Conservation (phyloP, 2,113 vertebrate species). For the Carlito syrichta region DNA sequence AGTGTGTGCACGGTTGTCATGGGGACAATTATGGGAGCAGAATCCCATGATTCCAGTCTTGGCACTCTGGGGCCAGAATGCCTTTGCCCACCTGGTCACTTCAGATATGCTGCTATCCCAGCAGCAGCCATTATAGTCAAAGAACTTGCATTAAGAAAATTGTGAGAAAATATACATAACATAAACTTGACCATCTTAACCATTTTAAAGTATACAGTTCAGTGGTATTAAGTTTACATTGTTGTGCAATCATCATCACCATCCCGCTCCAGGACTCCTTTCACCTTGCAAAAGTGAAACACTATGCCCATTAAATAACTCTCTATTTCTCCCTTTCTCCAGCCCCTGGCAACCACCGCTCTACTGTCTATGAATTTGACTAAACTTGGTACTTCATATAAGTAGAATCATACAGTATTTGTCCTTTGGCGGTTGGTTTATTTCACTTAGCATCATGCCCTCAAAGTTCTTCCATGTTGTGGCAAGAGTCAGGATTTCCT, state of each 20-base stretch:
- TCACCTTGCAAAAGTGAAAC: background rate
- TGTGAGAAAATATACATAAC: background rate
- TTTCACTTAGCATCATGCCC: background rate
- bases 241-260: too few relatives aligned
- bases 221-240: background rate
- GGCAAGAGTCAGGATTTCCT: background rate
- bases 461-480: background rate
- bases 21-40: rapidly evolving
- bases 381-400: background rate
- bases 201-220: background rate
- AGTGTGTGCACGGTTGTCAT: background rate
- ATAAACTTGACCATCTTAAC: too few relatives aligned
- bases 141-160: background rate
- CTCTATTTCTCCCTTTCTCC: background rate
- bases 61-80: background rate
- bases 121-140: background rate
- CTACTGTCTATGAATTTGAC: background rate
- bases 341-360: background rate
- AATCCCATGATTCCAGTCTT: background rate
- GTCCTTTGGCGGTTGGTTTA: background rate
- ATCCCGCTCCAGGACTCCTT: background rate
- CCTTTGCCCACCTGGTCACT: background rate
- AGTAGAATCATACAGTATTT: background rate
- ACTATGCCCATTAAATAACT: too few relatives aligned
- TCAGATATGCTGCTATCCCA: background rate